phyloP scores from a whole-genome alignment of 2,113 vertebrate genomes.

The Rhea americana region DNA sequence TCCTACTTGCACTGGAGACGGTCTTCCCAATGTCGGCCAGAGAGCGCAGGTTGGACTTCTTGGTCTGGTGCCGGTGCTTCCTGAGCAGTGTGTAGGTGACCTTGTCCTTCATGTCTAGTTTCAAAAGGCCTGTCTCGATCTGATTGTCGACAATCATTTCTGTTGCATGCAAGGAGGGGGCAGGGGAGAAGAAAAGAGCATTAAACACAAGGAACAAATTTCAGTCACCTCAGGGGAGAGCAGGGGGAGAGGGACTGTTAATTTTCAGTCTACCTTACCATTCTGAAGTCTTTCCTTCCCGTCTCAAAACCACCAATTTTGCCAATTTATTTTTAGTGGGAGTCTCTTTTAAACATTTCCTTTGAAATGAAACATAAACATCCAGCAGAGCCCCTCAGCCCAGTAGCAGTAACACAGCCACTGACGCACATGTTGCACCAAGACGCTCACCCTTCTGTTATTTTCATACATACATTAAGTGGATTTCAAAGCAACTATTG shows the following conservation, averaged over 20 bases:
- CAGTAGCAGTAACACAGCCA: not conserved
- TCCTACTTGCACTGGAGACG: slow-evolving; percentile 99
- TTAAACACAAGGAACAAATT: not conserved
- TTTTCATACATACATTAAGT: rapidly evolving
- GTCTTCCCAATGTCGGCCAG: slow-evolving; percentile 98
- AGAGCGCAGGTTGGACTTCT: slow-evolving; percentile 97
- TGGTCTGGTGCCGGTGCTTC: slow-evolving; percentile 96
- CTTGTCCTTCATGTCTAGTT: slow-evolving; percentile 92
- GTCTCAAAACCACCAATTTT: not conserved
- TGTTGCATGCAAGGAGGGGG: slow-evolving; percentile 48
- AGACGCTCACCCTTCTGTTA: not conserved
- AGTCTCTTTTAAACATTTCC: not conserved
- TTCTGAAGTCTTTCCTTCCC: not conserved
- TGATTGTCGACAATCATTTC: slow-evolving; percentile 95
- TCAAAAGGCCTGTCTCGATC: slow-evolving; percentile 92
- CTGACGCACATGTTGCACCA: rapidly evolving
- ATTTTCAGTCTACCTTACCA: not conserved
- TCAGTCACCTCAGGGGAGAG: not conserved
- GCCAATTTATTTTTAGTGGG: not conserved
- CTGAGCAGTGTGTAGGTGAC: slow-evolving; percentile 95
- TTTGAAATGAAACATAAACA: not conserved
- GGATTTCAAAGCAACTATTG: not conserved
- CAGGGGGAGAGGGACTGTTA: rapidly evolving
- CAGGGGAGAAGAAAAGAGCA: not conserved
- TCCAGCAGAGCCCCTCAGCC: not conserved